These are phyloP conservation scores for Bilobella aurantiaca DNA, from an alignment of 1,140 invertebrate species.

Conservation along the genomic window DNA sequence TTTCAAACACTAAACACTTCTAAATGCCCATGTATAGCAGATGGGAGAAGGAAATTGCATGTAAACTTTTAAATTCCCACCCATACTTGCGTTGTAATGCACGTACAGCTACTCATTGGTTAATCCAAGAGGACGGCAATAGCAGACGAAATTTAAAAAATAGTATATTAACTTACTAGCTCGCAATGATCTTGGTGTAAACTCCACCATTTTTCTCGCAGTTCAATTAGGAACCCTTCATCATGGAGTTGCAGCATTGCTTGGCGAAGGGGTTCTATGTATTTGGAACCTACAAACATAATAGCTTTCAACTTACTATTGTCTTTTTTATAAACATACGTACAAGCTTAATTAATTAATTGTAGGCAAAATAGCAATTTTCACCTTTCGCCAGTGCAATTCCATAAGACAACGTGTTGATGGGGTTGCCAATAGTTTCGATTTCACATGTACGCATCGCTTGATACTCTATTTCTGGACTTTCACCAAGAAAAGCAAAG, in stretches of 20 bases:
- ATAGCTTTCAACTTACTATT: not conserved
- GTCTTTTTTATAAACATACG: not conserved
- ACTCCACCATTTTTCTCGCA: slow-evolving; percentile 96
- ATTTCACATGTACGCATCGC: slow-evolving; percentile 82
- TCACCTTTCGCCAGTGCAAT: slow-evolving; percentile 82
- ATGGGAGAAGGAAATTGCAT: no score
- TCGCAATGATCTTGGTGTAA: no score
- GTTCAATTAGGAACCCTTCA: slow-evolving; percentile 75
- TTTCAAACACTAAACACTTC: no score
- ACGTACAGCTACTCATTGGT: no score
- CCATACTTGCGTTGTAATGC: no score
- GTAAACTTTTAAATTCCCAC: no score
- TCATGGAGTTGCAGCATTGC: slow-evolving; percentile 86
- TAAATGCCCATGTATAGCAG: no score
- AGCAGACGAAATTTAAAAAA: no score
- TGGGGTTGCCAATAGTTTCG: slow-evolving; percentile 74
- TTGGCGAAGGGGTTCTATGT: slow-evolving; percentile 71
- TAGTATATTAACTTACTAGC: no score
- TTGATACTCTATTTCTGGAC: slow-evolving; percentile 81
- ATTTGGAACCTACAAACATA: slow-evolving; percentile 60
- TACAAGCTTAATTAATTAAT: not conserved
- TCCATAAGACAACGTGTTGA: slow-evolving; percentile 86
- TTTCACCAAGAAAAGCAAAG: slow-evolving; percentile 89
- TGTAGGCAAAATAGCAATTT: not conserved
- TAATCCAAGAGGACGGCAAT: no score